Evolutionary conservation across 2,113 vertebrate genomes (phyloP).

Genomic region (Syrrhaptes paradoxus): DNA sequence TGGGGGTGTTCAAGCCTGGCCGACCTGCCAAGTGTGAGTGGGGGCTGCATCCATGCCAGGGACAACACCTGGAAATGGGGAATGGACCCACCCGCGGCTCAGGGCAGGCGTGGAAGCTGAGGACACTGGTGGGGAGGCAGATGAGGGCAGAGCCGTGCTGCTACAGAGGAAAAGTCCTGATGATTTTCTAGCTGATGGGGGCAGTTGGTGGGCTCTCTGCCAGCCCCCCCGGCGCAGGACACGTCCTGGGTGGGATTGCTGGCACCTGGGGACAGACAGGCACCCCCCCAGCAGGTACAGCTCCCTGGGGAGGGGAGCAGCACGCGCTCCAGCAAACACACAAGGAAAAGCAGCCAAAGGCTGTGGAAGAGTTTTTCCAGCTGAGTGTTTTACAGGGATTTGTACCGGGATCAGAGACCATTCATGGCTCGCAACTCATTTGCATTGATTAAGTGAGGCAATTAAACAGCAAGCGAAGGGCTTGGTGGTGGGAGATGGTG

Average conservation of each 20-base stretch:
- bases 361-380: not conserved
- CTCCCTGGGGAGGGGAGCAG: not conserved
- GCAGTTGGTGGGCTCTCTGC: not conserved
- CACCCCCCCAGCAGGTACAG: not conserved
- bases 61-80: not conserved
- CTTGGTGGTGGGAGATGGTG: not conserved
- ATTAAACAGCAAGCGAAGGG: not conserved
- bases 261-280: not conserved
- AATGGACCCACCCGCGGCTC: fast-evolving
- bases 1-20: fast-evolving
- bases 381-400: not conserved
- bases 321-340: not conserved
- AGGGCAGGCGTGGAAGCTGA: too few relatives aligned
- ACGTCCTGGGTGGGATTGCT: fast-evolving
- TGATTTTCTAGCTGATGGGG: not conserved
- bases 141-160: not conserved
- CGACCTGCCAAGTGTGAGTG: not conserved
- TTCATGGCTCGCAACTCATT: not conserved
- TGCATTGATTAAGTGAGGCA: not conserved
- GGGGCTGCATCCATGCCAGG: not conserved
- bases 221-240: fast-evolving
- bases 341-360: not conserved
- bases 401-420: not conserved
- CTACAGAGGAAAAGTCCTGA: not conserved
- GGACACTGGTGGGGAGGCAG: fast-evolving